These are phyloP conservation scores for Melanotaenia trifasciata DNA, from an alignment of 2,797 vertebrate species.

Conservation along the genomic window DNA sequence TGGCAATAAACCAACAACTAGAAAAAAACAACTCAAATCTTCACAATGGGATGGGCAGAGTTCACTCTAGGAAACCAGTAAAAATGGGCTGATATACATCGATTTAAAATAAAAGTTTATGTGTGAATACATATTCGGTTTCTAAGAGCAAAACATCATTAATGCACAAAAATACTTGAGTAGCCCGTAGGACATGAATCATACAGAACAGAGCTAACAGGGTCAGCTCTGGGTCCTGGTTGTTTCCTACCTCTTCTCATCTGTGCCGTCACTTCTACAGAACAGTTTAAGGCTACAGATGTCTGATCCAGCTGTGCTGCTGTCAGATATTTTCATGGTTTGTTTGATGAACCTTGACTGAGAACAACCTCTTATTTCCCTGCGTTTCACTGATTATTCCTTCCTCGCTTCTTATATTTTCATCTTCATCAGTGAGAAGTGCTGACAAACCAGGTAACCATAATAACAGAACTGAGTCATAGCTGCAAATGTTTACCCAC, in stretches of 20 bases:
- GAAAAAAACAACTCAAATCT: not conserved
- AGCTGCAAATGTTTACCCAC: slow-evolving; percentile 5
- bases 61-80: too few relatives aligned
- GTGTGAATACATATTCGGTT: not conserved
- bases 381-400: slow-evolving; percentile 34
- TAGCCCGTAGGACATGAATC: not conserved
- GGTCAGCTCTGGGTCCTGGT: too few relatives aligned
- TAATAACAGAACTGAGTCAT: slow-evolving; percentile 10
- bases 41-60: too few relatives aligned
- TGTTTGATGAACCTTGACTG: slow-evolving; percentile 13
- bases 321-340: slow-evolving; percentile 29
- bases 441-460: slow-evolving; percentile 8
- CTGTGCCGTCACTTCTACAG: slow-evolving; percentile 17
- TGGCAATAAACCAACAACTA: not conserved
- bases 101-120: too few relatives aligned
- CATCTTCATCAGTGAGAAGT: slow-evolving; percentile 11
- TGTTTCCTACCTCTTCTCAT: slow-evolving; percentile 25
- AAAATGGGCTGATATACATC: too few relatives aligned
- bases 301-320: slow-evolving; percentile 47
- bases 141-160: not conserved
- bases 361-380: slow-evolving; percentile 34
- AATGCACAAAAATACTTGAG: slow-evolving; percentile 2
- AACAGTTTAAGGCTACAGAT: slow-evolving; percentile 8
- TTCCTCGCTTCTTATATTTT: slow-evolving; percentile 17
- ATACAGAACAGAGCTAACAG: too few relatives aligned